Evolutionary conservation across 2,113 vertebrate genomes (phyloP), one percentile per base, ranked within the genome.

Genomic region (Terrapene triunguis): DNA sequence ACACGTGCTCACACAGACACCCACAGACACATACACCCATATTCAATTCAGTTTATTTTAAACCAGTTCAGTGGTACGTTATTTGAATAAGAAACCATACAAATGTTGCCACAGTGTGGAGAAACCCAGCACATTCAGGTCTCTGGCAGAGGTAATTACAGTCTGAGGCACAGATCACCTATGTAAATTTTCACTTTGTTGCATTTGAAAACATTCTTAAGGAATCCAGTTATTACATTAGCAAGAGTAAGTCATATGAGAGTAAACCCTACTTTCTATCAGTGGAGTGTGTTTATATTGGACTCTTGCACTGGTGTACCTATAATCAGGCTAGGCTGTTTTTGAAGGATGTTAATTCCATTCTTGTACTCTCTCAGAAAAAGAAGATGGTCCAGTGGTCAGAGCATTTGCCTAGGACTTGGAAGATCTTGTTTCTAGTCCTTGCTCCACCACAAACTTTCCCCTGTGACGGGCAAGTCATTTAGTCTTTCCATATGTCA

Each of bases 191-290:
- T 14, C 27, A 50, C 1, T 44, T n/a, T 84, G 92, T 54, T 57
- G 22, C 14, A 47, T 0, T 0, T 22, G 9, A 1, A 0, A 38
- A 5, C 65, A 3, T 72, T 22, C 14, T 83, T 89, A 44, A 54
- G 2, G 62, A 96, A 93, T 53, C 17, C 4, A 38, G 24, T 32
- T 84, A 19, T 78, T 82, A 19, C 19, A 72, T 19, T n/a, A 72
- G 62, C 35, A 69, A 69, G 57, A 62, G 83, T 11, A 69, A 86
- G 22, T 16, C 16, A 9, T 27, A 42, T 22, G 74, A 10, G 50
- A 88, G 2, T 3, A 78, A 74, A 10, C 5, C 35, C 24, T 57
- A 44, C 48, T 78, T 53, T 74, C 82, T 48, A 89, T n/a, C n/a
- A 38, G 2, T 38, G 65, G 17, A 8, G n/a, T 38, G 65, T 72